phyloP scores from a whole-genome alignment of 2,113 vertebrate genomes.

The Rynchops niger region DNA sequence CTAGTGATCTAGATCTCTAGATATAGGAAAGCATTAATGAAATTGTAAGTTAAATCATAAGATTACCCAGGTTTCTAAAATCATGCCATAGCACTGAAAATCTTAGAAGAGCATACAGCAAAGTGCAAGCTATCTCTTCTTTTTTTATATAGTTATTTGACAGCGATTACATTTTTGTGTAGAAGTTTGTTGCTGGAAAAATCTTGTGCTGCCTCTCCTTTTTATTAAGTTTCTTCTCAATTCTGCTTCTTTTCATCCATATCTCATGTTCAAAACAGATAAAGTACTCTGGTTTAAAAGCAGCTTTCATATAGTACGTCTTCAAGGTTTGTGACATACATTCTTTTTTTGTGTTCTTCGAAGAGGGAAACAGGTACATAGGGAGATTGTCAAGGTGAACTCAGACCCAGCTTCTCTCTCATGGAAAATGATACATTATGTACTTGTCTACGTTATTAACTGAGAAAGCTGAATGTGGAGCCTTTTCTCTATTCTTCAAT shows the following conservation, averaged over 20 bases:
- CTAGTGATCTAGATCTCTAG: background rate
- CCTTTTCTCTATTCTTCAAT: background rate
- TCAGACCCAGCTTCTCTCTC: background rate
- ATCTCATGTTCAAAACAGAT: background rate
- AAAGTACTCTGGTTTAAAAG: background rate
- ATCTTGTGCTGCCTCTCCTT: background rate
- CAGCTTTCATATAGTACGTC: background rate
- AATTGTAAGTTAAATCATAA: background rate
- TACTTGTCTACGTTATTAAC: background rate
- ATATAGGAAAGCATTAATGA: background rate
- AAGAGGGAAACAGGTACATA: background rate
- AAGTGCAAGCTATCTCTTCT: background rate
- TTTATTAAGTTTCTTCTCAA: background rate
- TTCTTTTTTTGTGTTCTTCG: background rate
- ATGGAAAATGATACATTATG: background rate
- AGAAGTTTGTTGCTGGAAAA: background rate
- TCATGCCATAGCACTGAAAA: background rate
- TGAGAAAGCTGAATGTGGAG: background rate
- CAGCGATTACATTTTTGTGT: background rate
- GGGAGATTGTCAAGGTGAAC: background rate
- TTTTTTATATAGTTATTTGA: background rate
- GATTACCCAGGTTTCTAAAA: background rate
- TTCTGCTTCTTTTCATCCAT: background rate
- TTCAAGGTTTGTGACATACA: background rate
- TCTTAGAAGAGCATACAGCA: background rate